Percentiles rank a stretch among this genome's conserved stretches.
Conservation (phyloP, 1,140 invertebrate genomes). For the Coenobita brevimanus region DNA sequence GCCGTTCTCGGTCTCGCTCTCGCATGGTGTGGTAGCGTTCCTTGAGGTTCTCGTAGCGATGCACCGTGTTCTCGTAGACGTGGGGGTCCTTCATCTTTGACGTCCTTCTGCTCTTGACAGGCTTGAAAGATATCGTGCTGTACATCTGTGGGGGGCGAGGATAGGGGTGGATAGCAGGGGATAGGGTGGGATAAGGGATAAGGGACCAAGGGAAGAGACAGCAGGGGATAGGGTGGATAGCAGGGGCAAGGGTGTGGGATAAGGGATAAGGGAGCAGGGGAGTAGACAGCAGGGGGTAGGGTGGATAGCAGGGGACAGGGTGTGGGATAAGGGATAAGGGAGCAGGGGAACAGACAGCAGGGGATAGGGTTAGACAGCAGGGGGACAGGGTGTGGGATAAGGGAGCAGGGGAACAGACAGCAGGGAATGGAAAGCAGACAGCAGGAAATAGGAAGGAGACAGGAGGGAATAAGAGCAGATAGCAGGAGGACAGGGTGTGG, state of each 20-base stretch:
- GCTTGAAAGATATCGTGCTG: conserved; percentile 63
- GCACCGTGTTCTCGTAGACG: conserved; percentile 60
- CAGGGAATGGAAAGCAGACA: background rate
- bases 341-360: background rate
- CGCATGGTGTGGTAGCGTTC: conserved; percentile 48
- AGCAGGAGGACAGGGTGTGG: too few species aligned
- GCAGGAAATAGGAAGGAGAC: background rate
- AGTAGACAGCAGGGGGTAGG: background rate
- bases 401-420: background rate
- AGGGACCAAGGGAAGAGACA: background rate
- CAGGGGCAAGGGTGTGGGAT: too few species aligned
- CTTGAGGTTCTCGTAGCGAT: conserved; percentile 58
- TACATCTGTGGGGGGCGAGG: conserved; percentile 40
- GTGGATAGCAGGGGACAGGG: background rate
- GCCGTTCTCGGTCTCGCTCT: conserved; percentile 25
- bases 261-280: background rate
- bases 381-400: background rate
- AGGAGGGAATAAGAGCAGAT: too few species aligned
- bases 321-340: background rate
- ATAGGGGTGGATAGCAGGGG: background rate
- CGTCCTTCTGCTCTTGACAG: conserved; percentile 50
- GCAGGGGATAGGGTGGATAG: too few species aligned
- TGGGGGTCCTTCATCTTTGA: conserved; percentile 53
- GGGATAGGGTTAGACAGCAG: background rate
- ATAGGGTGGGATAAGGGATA: background rate